Base-by-base conservation (phyloP, 2,797 vertebrate genomes). In the Poecile montanus region DNA sequence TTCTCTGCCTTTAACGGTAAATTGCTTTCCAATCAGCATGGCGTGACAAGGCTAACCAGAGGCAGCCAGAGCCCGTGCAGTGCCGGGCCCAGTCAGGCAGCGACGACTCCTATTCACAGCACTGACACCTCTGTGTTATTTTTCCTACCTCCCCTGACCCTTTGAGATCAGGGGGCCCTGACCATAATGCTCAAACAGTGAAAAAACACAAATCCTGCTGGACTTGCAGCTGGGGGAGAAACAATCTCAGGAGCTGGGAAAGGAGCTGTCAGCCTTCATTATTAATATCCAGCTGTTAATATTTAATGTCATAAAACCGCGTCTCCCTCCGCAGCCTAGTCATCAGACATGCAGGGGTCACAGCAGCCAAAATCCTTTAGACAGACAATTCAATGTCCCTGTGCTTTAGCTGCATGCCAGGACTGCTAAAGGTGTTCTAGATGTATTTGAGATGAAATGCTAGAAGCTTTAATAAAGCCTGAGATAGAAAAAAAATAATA, bases 271-370 rank as follows among this genome's bases (percentile, higher is more conserved):
- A 98, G 97, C 97, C 97, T 98, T 97, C 97, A 98, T 98, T 98
- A 98, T 98, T 98, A 98, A 98, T 98, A 97, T 94, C 95, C 93
- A 89, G 85, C 95, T 97, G 95, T 98, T 98, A 98, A 98, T 98
- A 98, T 98, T 98, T 98, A 98, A 98, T 98, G 97, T 98, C 98
- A 98, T 97, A 98, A 98, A 98, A 98, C 98, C 96, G 66, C 93
- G 95, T 96, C 97, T 98, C 96, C 96, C 96, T 97, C 96, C 89
- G 3, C 96, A 94, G 94, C 95, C 87, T 93, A 92, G 79, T 97
- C 97, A 96, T 98, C 95, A 97, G 96, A 97, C 95, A 97, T 93
- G 85, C 95, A 94, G 65, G 75, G 97, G 97, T 98, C 97, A 97
- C 86, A 94, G 92, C 91, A 93, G 89, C 93, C 81, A 86, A 94